phyloP scores from a whole-genome alignment of 1,140 invertebrate genomes.

The Meloidogyne floridensis region DNA sequence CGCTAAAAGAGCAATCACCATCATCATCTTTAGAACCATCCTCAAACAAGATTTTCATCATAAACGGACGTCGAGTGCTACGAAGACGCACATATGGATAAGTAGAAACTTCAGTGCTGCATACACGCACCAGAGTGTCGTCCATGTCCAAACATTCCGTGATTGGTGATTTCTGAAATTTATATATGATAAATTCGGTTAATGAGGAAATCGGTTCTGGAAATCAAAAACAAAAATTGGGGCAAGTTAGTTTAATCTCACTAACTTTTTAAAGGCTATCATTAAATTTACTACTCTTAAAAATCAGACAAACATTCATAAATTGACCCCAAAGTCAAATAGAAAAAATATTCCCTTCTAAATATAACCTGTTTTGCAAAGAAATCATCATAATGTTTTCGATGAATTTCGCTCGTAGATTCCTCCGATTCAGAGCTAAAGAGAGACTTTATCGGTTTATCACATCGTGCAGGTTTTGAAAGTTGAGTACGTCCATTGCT shows the following conservation, averaged over 20 bases:
- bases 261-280: too few species aligned
- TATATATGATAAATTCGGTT: not conserved
- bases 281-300: too few species aligned
- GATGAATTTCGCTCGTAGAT: not conserved
- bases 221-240: too few species aligned
- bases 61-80: not conserved
- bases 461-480: not conserved
- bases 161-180: conserved; percentile 4
- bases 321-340: not conserved
- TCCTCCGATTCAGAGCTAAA: not conserved
- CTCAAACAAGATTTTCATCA: not conserved
- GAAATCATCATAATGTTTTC: not conserved
- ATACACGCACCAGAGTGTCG: not conserved
- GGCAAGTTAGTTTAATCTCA: too few species aligned
- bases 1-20: not conserved
- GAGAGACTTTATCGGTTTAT: not conserved
- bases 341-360: too few species aligned
- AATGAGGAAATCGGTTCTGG: too few species aligned
- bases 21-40: not conserved
- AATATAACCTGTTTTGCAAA: not conserved
- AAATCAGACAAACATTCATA: too few species aligned
- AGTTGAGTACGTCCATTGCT: not conserved
- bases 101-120: not conserved
- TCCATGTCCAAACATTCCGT: not conserved
- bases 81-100: not conserved